Conservation (phyloP, 92 coral and sea anemone species). For the Epizoanthus stellaris region DNA sequence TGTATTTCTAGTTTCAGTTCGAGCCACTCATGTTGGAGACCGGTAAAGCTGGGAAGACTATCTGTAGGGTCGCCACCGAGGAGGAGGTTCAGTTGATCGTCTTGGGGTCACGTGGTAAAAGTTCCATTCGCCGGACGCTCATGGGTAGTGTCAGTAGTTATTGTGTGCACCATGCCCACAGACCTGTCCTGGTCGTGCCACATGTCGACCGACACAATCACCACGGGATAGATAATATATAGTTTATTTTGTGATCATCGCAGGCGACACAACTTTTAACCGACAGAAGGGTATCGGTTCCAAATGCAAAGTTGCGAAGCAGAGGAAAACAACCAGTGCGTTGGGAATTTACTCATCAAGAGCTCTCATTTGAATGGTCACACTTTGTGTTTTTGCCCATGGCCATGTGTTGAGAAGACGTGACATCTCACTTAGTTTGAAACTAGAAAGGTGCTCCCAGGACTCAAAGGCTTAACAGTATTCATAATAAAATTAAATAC, state of each 20-base stretch:
- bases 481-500: too few relatives aligned
- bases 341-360: too few relatives aligned
- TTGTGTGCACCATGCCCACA: conserved; percentile 45
- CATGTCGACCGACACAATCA: conserved; percentile 11
- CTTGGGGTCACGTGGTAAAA: conserved; percentile 41
- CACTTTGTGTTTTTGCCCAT: too few relatives aligned
- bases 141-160: conserved; percentile 50
- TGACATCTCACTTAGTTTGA: too few relatives aligned
- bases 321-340: too few relatives aligned
- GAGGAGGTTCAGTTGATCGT: conserved; percentile 30
- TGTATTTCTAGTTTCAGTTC: conserved; percentile 4
- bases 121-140: conserved; percentile 41
- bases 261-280: background rate
- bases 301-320: too few relatives aligned
- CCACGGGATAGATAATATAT: background rate
- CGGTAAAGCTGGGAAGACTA: conserved; percentile 36
- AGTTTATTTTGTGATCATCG: background rate
- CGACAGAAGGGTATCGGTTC: too few relatives aligned
- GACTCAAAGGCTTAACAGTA: too few relatives aligned
- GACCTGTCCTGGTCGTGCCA: conserved; percentile 28
- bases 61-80: conserved; percentile 34
- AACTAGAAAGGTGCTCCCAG: too few relatives aligned
- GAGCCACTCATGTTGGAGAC: conserved; percentile 39
- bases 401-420: too few relatives aligned
- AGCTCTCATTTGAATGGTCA: too few relatives aligned